phyloP scores from a whole-genome alignment of 37 sponge, comb jelly and placozoan species.

The Diacarnus erythraeanus region DNA sequence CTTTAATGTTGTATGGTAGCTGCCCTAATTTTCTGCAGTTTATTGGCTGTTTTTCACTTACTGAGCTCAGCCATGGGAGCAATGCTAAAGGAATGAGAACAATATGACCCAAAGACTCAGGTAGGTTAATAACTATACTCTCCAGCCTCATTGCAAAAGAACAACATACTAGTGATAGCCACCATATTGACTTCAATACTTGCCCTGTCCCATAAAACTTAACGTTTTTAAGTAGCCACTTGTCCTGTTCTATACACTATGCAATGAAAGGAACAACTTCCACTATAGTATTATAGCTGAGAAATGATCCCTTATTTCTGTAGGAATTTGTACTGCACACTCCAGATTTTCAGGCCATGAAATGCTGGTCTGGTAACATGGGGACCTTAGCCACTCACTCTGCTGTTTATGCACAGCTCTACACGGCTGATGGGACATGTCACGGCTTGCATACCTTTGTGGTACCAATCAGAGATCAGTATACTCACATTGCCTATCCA shows the following conservation, averaged over 20 bases:
- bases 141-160: no score
- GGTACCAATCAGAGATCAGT: slow-evolving; percentile 86
- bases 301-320: slow-evolving; percentile 8
- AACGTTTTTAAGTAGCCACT: background rate
- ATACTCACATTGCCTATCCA: slow-evolving; percentile 59
- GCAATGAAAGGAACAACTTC: no score
- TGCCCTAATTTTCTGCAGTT: slow-evolving; percentile 27
- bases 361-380: slow-evolving; percentile 93
- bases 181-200: no score
- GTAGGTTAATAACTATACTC: slow-evolving; percentile 18
- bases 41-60: slow-evolving; percentile 94
- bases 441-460: slow-evolving; percentile 95
- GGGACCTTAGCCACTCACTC: slow-evolving; percentile 88
- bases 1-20: no score
- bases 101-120: slow-evolving; percentile 87
- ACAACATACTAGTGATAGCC: no score
- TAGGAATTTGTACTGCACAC: slow-evolving; percentile 93
- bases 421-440: slow-evolving; percentile 82
- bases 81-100: slow-evolving; percentile 89
- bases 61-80: slow-evolving; percentile 96
- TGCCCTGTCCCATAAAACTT: no score
- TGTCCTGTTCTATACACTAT: no score
- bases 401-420: slow-evolving; percentile 91
- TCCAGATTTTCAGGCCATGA: slow-evolving; percentile 90
- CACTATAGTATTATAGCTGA: no score